Percentiles rank a stretch among this genome's conserved stretches.
phyloP scores from a whole-genome alignment of 2,113 vertebrate genomes.

The Picathartes gymnocephalus region DNA sequence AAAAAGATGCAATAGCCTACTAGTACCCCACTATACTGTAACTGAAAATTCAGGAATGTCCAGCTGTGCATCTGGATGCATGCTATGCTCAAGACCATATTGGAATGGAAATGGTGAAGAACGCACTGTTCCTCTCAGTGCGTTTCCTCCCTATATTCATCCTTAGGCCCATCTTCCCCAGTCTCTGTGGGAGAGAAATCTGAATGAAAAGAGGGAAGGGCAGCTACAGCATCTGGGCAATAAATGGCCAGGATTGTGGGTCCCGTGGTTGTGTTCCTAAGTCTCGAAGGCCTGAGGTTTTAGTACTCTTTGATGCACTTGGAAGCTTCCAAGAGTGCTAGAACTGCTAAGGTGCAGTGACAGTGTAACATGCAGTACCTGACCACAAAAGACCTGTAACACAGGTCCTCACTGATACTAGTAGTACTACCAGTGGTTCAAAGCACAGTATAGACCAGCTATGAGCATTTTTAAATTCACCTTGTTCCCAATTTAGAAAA shows the following conservation, averaged over 20 bases:
- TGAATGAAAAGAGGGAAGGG: not conserved
- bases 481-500: not conserved
- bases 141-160: fast-evolving
- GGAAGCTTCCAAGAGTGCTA: not conserved
- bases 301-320: not conserved
- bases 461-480: not conserved
- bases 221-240: not conserved
- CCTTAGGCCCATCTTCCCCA: not conserved
- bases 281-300: not conserved
- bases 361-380: not conserved
- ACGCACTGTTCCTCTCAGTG: fast-evolving
- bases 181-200: not conserved
- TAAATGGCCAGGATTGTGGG: not conserved
- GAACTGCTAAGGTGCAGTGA: not conserved
- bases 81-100: not conserved
- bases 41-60: not conserved
- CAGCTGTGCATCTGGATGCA: not conserved
- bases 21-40: not conserved
- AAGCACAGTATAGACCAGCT: not conserved
- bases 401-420: not conserved
- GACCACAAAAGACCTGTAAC: not conserved
- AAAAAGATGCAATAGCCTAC: not conserved
- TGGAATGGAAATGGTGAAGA: not conserved
- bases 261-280: fast-evolving
- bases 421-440: not conserved